phyloP scores from a whole-genome alignment of 2,888 invertebrate species.

The Drosophila diplacantha region DNA sequence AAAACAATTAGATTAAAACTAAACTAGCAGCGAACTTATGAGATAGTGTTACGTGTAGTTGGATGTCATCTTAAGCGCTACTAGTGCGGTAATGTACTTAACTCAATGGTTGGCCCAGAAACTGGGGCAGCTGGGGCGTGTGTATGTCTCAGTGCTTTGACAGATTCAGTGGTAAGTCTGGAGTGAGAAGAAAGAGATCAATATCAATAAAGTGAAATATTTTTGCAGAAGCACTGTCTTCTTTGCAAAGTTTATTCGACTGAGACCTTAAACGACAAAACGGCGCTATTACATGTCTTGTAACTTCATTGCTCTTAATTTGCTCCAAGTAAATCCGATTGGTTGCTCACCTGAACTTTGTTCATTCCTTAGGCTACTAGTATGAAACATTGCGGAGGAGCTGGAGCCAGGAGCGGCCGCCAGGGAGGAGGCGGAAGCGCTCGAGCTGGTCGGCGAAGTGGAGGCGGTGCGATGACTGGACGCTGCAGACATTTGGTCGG shows the following conservation, averaged over 20 bases:
- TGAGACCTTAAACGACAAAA: too few relatives aligned
- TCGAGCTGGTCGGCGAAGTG: conserved; percentile 60
- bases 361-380: conserved; percentile 78
- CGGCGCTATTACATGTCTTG: not conserved
- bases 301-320: not conserved
- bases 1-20: conserved; percentile 65
- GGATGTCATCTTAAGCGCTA: conserved; percentile 65
- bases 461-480: conserved; percentile 65
- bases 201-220: not conserved
- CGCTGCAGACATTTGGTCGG: conserved; percentile 64
- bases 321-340: too few relatives aligned
- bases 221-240: too few relatives aligned
- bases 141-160: conserved; percentile 84
- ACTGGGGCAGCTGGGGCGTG: conserved; percentile 50
- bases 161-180: conserved; percentile 93
- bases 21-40: conserved; percentile 63
- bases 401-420: conserved; percentile 48
- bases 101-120: conserved; percentile 56
- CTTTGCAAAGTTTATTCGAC: too few relatives aligned
- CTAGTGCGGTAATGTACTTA: conserved; percentile 64
- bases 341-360: conserved; percentile 77
- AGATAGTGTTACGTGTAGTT: conserved; percentile 52
- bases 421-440: conserved; percentile 48
- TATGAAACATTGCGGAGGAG: conserved; percentile 74
- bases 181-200: conserved; percentile 76